A percentile compares a stretch with the other conserved stretches of the same genome.
phyloP scores from a whole-genome alignment of 2,797 vertebrate species.

The Cryptoprocta ferox region DNA sequence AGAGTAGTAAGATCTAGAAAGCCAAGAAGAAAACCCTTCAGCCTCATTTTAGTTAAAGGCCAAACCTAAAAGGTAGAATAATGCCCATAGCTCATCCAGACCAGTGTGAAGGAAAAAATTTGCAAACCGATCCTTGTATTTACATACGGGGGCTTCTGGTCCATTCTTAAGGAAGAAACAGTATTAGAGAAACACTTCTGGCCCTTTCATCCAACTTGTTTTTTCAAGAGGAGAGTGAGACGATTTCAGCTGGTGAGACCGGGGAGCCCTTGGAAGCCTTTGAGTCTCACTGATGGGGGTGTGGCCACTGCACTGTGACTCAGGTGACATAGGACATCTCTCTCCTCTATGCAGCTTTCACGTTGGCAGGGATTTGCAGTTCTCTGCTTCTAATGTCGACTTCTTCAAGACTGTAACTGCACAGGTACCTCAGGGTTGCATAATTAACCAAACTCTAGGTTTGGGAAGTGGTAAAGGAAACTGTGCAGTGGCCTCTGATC shows the following conservation, averaged over 20 bases:
- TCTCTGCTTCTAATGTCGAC: background rate
- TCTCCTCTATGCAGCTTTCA: background rate
- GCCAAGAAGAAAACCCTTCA: background rate
- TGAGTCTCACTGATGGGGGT: background rate
- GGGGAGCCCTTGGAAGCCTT: background rate
- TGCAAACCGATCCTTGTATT: background rate
- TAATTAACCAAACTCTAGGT: background rate
- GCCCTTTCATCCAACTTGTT: background rate
- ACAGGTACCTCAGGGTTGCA: background rate
- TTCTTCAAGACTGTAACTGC: background rate
- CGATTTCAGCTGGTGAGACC: background rate
- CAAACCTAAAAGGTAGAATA: background rate
- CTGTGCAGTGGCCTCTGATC: background rate
- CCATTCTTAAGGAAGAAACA: background rate
- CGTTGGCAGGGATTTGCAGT: background rate
- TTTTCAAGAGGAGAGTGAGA: background rate
- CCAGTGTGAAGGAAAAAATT: background rate
- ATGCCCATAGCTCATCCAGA: background rate
- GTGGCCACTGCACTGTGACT: background rate
- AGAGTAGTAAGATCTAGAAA: background rate
- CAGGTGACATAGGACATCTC: background rate
- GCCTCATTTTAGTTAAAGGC: background rate
- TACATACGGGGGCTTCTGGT: background rate
- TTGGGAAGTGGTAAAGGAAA: background rate
- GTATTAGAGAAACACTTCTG: background rate